These are phyloP conservation scores for Ceyx margarethae DNA, from an alignment of 2,113 vertebrate species.

Conservation along the genomic window DNA sequence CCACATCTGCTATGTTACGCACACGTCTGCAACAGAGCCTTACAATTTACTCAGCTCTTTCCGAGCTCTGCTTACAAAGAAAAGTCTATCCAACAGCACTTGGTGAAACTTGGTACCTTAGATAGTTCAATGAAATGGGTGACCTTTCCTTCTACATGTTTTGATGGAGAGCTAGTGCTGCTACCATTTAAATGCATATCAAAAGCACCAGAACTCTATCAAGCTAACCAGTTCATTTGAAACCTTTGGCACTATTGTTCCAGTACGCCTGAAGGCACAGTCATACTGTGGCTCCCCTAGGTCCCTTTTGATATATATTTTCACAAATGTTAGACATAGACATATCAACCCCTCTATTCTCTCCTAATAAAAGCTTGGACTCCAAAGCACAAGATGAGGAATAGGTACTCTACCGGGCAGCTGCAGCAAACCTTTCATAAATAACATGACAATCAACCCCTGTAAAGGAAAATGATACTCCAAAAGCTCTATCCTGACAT, in stretches of 20 bases:
- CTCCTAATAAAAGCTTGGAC: background rate
- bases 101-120: background rate
- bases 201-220: background rate
- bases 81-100: background rate
- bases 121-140: background rate
- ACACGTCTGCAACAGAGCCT: background rate
- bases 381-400: slow-evolving; percentile 23
- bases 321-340: background rate
- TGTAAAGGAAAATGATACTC: background rate
- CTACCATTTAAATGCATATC: background rate
- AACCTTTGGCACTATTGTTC: background rate
- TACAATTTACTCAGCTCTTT: background rate
- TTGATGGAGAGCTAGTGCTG: background rate
- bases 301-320: background rate
- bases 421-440: slow-evolving; percentile 21
- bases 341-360: background rate
- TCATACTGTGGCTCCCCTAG: background rate
- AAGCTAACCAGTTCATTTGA: background rate
- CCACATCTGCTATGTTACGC: background rate
- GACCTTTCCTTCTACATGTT: background rate
- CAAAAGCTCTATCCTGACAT: background rate
- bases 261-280: background rate
- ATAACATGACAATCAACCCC: rapidly evolving
- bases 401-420: background rate
- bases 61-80: background rate